These are phyloP conservation scores for Polyodon spathula DNA, from an alignment of 2,113 vertebrate genomes.

Conservation along the genomic window DNA sequence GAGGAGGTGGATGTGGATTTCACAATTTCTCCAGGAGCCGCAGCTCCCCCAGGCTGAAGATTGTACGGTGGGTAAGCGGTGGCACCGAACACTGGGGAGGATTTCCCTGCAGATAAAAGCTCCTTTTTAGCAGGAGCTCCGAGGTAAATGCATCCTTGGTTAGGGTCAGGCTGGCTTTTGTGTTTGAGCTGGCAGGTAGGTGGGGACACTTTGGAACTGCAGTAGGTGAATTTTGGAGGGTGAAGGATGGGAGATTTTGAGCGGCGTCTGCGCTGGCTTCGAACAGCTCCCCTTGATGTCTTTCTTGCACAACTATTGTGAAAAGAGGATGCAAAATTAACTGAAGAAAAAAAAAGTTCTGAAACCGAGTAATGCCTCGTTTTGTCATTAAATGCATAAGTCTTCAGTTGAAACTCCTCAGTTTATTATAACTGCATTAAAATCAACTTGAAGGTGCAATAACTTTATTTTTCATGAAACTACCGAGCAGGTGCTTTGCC, in stretches of 20 bases:
- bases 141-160: slow-evolving; percentile 35
- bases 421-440: no score
- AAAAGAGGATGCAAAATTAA: slow-evolving; percentile 3
- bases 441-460: no score
- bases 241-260: slow-evolving; percentile 95
- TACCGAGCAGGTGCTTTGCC: no score
- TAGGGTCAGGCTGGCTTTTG: slow-evolving; percentile 54
- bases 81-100: slow-evolving; percentile 39
- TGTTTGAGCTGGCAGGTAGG: slow-evolving; percentile 58
- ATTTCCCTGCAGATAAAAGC: slow-evolving; percentile 28
- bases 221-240: slow-evolving; percentile 87
- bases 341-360: background rate
- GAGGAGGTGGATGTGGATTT: slow-evolving; percentile 10
- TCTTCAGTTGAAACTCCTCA: no score
- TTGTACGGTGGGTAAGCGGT: slow-evolving; percentile 36
- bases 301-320: slow-evolving; percentile 71
- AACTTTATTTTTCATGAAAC: no score
- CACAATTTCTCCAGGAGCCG: slow-evolving; percentile 25
- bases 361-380: no score
- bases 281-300: slow-evolving; percentile 64
- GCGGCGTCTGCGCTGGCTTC: slow-evolving; percentile 75
- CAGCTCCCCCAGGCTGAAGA: slow-evolving; percentile 28
- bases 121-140: slow-evolving; percentile 49
- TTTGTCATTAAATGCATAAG: no score
- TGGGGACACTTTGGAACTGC: slow-evolving; percentile 56